Conservation (phyloP, 1,140 invertebrate genomes). For the Drosophila tristis region DNA sequence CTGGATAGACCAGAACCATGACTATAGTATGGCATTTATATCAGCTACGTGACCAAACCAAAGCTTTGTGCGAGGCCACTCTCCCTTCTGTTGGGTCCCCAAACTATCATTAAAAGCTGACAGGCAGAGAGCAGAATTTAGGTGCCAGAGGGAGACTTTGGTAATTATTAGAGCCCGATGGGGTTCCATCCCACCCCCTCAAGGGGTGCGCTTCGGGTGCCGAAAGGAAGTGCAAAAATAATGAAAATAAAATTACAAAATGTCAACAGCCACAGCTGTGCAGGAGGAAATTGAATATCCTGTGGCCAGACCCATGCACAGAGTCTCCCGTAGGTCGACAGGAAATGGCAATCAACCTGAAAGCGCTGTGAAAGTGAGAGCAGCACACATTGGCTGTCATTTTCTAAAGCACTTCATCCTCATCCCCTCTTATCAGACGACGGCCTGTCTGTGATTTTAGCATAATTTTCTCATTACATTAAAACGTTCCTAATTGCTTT, state of each 20-base stretch:
- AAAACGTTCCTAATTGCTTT: constrained; percentile 64
- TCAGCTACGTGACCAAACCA: constrained; percentile 58
- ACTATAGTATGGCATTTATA: constrained; percentile 48
- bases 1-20: too few relatives aligned
- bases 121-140: constrained; percentile 21
- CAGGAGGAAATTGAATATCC: constrained; percentile 71
- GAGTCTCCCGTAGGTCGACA: neutral
- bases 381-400: constrained; percentile 1
- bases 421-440: constrained; percentile 15
- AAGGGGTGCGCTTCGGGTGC: constrained; percentile 1
- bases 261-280: constrained; percentile 3
- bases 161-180: constrained; percentile 47
- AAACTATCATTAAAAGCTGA: constrained; percentile 52
- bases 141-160: constrained; percentile 25
- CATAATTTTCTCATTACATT: constrained; percentile 75
- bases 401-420: neutral
- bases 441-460: constrained; percentile 51
- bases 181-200: constrained; percentile 6
- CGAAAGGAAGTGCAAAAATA: constrained; percentile 37
- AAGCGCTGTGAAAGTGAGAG: constrained; percentile 4
- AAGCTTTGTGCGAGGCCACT: constrained; percentile 6
- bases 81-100: constrained; percentile 2
- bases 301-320: constrained; percentile 8
- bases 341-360: constrained; percentile 8
- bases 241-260: constrained; percentile 54